Conservation (phyloP, 64 coral and sea anemone species). For the Stichodactyla mertensii region DNA sequence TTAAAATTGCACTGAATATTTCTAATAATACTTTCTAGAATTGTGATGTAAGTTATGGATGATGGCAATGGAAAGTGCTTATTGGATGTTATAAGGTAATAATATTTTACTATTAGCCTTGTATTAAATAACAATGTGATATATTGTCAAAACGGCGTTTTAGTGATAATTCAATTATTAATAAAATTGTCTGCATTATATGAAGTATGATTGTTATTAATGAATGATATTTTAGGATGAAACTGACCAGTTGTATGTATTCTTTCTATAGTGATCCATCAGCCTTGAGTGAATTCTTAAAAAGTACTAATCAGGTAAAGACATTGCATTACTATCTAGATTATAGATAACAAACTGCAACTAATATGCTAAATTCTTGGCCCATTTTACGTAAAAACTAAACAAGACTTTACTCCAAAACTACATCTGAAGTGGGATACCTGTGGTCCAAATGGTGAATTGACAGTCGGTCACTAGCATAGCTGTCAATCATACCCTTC, state of each 20-base stretch:
- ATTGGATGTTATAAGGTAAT: slow-evolving; percentile 89
- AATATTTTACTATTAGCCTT: background rate
- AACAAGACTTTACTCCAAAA: background rate
- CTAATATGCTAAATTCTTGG: background rate
- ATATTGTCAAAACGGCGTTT: too few species aligned
- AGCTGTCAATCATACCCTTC: background rate
- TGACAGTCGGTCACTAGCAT: background rate
- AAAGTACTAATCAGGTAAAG: slow-evolving; percentile 74
- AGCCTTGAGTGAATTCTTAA: slow-evolving; percentile 78
- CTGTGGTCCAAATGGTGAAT: background rate
- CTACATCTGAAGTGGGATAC: background rate
- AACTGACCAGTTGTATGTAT: background rate
- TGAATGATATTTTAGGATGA: background rate
- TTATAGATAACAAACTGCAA: background rate
- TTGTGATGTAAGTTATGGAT: slow-evolving; percentile 63
- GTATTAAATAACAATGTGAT: background rate
- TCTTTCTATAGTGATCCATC: slow-evolving; percentile 69
- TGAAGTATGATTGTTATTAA: background rate
- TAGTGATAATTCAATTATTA: background rate
- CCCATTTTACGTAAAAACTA: background rate
- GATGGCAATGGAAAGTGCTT: slow-evolving; percentile 74
- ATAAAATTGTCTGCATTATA: background rate
- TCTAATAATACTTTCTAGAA: slow-evolving; percentile 5
- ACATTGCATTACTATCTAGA: background rate
- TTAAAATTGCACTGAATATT: slow-evolving; percentile 5